Evolutionary conservation across 2,888 invertebrate genomes (phyloP).

Genomic region (Leucoma salicis): DNA sequence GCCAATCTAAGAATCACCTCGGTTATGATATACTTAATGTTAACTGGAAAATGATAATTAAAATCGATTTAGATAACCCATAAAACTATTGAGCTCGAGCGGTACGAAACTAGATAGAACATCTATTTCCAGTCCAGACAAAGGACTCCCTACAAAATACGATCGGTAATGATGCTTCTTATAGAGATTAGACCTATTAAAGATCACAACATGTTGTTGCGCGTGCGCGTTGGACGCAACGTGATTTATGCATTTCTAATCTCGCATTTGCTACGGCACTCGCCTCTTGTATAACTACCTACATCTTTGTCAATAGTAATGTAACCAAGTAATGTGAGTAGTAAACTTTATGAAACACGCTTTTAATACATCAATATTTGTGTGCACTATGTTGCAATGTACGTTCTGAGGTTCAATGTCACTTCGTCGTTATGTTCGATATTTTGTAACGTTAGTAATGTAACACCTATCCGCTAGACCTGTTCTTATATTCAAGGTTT

Average conservation of each 20-base stretch:
- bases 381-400: slow-evolving; percentile 19
- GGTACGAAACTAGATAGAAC: too few species aligned
- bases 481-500: slow-evolving; percentile 20
- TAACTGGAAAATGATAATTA: too few species aligned
- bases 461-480: slow-evolving; percentile 25
- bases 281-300: slow-evolving; percentile 44
- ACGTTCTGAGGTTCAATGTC: slow-evolving; percentile 30
- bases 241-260: slow-evolving; percentile 62
- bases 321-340: slow-evolving; percentile 28
- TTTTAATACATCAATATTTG: slow-evolving; percentile 13
- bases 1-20: too few species aligned
- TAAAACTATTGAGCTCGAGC: too few species aligned
- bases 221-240: slow-evolving; percentile 53
- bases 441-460: slow-evolving; percentile 33
- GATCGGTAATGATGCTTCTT: not conserved
- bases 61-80: too few species aligned
- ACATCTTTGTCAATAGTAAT: slow-evolving; percentile 26
- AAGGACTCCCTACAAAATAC: too few species aligned
- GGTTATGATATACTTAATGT: too few species aligned
- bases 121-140: too few species aligned
- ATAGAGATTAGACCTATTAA: slow-evolving; percentile 21
- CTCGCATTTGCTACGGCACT: slow-evolving; percentile 42
- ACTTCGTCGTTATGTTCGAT: slow-evolving; percentile 22
- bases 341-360: slow-evolving; percentile 26
- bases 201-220: slow-evolving; percentile 41